Percentiles rank a stretch among this genome's conserved stretches.
phyloP scores from a whole-genome alignment of 2,888 invertebrate genomes.

The Drosophila neotestacea region DNA sequence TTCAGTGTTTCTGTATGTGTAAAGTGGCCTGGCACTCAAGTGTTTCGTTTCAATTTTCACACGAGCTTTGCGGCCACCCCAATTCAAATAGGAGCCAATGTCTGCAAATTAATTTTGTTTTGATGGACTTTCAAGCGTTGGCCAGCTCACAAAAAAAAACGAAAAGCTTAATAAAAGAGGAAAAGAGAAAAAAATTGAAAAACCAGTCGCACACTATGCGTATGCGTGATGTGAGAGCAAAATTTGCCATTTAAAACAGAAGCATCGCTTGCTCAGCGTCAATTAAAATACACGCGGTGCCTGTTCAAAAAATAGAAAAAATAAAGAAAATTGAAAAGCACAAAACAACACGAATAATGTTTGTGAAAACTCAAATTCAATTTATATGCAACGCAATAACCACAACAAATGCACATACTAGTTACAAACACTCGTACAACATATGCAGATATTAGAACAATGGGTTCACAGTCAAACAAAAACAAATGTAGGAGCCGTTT shows the following conservation, averaged over 20 bases:
- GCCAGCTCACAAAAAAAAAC: constrained; percentile 9
- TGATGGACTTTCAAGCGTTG: constrained; percentile 74
- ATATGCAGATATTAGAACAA: constrained; percentile 42
- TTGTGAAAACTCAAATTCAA: constrained; percentile 71
- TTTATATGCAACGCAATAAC: constrained; percentile 71
- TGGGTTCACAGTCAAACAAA: constrained; percentile 45
- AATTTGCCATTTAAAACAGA: constrained; percentile 51
- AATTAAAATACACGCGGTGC: constrained; percentile 65
- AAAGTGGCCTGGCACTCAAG: constrained; percentile 72
- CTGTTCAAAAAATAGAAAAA: constrained; percentile 16
- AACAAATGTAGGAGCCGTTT: constrained; percentile 58
- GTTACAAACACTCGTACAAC: constrained; percentile 24
- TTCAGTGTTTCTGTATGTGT: constrained; percentile 52
- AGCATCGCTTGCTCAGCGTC: constrained; percentile 44
- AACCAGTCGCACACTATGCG: constrained; percentile 37
- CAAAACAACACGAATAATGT: constrained; percentile 55
- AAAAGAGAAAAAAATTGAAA: constrained; percentile 21
- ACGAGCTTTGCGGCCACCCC: constrained; percentile 59
- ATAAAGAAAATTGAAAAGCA: constrained; percentile 34
- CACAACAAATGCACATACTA: constrained; percentile 38
- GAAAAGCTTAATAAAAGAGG: constrained; percentile 4
- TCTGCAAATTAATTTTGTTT: constrained; percentile 78
- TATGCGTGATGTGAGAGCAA: constrained; percentile 47
- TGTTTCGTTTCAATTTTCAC: constrained; percentile 79
- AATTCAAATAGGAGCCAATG: constrained; percentile 72